A percentile compares a stretch with the other conserved stretches of the same genome.
phyloP scores from a whole-genome alignment of 2,888 invertebrate genomes.

The Laothoe populi region DNA sequence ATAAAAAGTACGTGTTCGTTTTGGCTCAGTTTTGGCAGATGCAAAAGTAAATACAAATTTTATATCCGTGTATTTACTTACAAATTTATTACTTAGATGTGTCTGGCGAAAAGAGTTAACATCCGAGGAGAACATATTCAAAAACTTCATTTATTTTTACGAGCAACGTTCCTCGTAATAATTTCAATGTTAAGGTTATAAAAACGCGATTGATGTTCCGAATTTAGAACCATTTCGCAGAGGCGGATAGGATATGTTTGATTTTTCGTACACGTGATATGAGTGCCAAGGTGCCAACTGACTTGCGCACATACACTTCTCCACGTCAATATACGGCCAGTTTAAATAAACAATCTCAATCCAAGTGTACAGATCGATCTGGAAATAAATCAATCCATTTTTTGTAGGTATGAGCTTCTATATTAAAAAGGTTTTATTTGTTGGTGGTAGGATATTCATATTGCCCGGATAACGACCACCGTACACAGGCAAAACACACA shows the following conservation, averaged over 20 bases:
- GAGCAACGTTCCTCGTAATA: constrained; percentile 45
- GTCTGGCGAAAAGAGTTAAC: constrained; percentile 40
- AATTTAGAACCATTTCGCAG: constrained; percentile 45
- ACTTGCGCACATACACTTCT: constrained; percentile 20
- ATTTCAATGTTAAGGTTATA: constrained; percentile 54
- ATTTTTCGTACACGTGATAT: constrained; percentile 31
- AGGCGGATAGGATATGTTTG: constrained; percentile 29
- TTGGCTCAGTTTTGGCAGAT: constrained; percentile 27
- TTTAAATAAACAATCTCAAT: no score
- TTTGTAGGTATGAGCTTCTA: no score
- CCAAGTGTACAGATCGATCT: no score
- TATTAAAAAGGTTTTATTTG: no score
- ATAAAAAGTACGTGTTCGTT: not conserved
- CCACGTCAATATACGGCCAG: not conserved
- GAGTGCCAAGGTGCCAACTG: constrained; percentile 30
- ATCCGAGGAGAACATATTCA: constrained; percentile 30
- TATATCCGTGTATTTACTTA: constrained; percentile 35
- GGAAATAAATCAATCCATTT: no score
- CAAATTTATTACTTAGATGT: constrained; percentile 36
- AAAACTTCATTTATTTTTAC: constrained; percentile 49
- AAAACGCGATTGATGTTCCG: constrained; percentile 50
- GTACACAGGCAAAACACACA: no score
- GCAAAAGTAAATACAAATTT: constrained; percentile 37
- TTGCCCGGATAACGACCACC: no score
- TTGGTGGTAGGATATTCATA: no score